Conservation (phyloP, 2,113 vertebrate genomes). For the Axis porcinus region DNA sequence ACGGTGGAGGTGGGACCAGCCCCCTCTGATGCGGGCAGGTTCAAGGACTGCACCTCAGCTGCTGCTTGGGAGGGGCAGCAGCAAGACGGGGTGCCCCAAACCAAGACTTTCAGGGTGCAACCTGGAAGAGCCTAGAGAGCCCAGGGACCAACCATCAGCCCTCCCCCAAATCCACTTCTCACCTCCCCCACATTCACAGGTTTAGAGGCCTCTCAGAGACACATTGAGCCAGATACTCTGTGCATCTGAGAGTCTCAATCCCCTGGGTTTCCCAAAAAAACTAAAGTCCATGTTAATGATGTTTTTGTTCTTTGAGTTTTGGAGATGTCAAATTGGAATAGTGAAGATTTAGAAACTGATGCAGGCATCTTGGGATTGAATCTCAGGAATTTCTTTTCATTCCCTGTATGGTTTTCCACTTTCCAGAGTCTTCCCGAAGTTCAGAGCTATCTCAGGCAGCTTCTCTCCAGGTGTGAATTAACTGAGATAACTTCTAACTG, state of each 20-base stretch:
- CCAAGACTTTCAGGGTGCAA: not conserved
- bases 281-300: not conserved
- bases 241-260: not conserved
- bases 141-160: not conserved
- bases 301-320: not conserved
- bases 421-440: not conserved
- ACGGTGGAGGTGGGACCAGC: fast-evolving
- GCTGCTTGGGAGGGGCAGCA: fast-evolving
- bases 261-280: not conserved
- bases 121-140: not conserved
- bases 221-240: not conserved
- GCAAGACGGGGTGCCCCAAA: not conserved
- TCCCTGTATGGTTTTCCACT: not conserved
- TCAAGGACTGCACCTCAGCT: not conserved
- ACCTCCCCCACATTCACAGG: not conserved
- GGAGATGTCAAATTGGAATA: not conserved
- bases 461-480: not conserved
- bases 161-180: not conserved
- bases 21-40: not conserved
- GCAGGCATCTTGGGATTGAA: not conserved
- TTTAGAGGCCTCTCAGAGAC: not conserved
- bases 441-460: not conserved
- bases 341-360: not conserved
- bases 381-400: not conserved
- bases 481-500: not conserved